Evolutionary conservation across 1,140 invertebrate genomes (phyloP), one percentile per base, ranked within the genome.

Genomic region (Caerostris extrusa): DNA sequence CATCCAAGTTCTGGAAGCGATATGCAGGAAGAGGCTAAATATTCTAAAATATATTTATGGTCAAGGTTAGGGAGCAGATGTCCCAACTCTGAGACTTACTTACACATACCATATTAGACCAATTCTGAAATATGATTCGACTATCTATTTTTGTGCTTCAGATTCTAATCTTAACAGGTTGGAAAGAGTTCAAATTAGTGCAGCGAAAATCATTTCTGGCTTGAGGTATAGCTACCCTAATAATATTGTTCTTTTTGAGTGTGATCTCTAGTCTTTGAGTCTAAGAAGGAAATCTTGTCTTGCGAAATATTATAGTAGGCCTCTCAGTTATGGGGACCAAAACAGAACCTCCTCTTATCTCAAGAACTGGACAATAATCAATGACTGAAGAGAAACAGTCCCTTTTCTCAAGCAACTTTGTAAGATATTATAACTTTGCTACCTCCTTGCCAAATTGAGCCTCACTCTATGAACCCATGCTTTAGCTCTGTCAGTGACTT

Each of bases 241-340:
- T 14, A 60, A 55, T 50, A 71, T 71, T 71, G 17, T 58, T 10
- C 34, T 58, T 53, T 67, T 53, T 55, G 58, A 67, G 19, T 34
- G 60, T 67, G 60, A 53, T 19, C 86, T 53, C 5, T 7, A 83
- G 53, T 34, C 60, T 10, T 53, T 88, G 19, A 12, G 19, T 7
- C n/a, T 67, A 3, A 91, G 89, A 17, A 91, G 89, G 55, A 34
- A 61, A 7, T n/a, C 56, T 2, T 55, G 55, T 82, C 56, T 82
- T 60, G 17, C n/a, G 56, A 81, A 91, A 91, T 81, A 82, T 53
- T 91, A 91, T 57, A 91, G 81, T 61, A 81, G 81, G n/a, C 55
- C 81, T 53, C 7, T 77, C 17, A 82, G 19, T 61, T 61, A 50
- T 50, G 55, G 71, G 5, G 17, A 77, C 69, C 89, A 81, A 50